Evolutionary conservation across 2,113 vertebrate genomes (phyloP).

Genomic region (Taurulus bubalis): DNA sequence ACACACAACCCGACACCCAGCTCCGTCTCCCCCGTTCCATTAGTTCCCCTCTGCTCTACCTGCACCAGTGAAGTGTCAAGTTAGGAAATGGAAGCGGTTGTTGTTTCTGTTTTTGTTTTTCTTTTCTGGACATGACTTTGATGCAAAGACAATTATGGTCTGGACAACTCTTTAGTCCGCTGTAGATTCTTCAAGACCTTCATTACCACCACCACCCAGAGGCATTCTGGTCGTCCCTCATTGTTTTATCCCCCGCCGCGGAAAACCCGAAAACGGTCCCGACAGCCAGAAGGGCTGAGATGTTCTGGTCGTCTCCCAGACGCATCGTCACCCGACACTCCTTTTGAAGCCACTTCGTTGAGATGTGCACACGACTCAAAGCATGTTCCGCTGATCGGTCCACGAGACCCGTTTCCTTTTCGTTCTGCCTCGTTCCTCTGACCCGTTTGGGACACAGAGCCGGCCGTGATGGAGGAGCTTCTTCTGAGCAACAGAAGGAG

Average conservation of each 20-base stretch:
- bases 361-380: slow-evolving; percentile 34
- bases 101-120: slow-evolving; percentile 2
- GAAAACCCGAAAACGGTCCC: neutral
- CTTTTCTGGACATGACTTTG: neutral
- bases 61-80: slow-evolving; percentile 29
- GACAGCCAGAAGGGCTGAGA: neutral
- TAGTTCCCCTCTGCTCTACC: neutral
- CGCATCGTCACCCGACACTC: neutral
- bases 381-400: slow-evolving; percentile 33
- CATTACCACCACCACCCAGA: slow-evolving; percentile 3
- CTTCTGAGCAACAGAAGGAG: slow-evolving; percentile 5
- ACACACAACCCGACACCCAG: neutral
- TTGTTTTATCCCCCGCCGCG: slow-evolving; percentile 13
- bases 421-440: neutral
- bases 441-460: neutral
- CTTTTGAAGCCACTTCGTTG: neutral
- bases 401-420: slow-evolving; percentile 9
- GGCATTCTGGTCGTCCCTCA: slow-evolving; percentile 1
- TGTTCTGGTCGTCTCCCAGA: slow-evolving; percentile 3
- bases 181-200: slow-evolving; percentile 31
- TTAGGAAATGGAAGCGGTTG: slow-evolving; percentile 13
- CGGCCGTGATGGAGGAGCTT: neutral
- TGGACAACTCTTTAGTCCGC: slow-evolving; percentile 33
- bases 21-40: neutral
- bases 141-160: slow-evolving; percentile 22